Conservation (phyloP, 2,113 vertebrate species). For the Pyxicephalus adspersus region DNA sequence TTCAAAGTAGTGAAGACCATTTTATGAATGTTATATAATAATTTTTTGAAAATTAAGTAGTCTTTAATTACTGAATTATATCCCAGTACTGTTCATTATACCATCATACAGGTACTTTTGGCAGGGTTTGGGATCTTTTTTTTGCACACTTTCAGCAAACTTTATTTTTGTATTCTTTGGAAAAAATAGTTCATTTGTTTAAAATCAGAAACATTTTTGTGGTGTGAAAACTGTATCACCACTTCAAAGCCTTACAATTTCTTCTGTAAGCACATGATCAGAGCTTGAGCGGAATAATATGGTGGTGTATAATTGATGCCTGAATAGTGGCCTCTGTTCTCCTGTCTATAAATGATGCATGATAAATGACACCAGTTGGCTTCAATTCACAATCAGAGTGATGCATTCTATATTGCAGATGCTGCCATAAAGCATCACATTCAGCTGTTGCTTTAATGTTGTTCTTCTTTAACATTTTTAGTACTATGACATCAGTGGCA, state of each 20-base stretch:
- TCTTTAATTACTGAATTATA: too few species aligned
- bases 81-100: neutral
- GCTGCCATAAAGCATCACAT: neutral
- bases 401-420: neutral
- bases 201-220: conserved; percentile 19
- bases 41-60: too few species aligned
- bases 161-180: neutral
- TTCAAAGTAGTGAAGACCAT: too few species aligned
- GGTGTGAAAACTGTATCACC: conserved; percentile 34
- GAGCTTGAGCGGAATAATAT: conserved; percentile 11
- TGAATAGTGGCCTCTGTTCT: conserved; percentile 41
- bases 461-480: neutral
- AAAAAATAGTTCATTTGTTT: conserved; percentile 10
- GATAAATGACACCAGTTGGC: conserved; percentile 42
- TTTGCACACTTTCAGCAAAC: neutral
- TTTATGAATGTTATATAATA: too few species aligned
- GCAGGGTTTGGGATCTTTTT: neutral
- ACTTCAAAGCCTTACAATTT: conserved; percentile 43
- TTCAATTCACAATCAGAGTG: conserved; percentile 28
- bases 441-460: conserved; percentile 1
- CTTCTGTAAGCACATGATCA: conserved; percentile 45
- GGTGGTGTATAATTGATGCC: conserved; percentile 15
- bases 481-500: neutral
- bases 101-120: conserved; percentile 11
- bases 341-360: conserved; percentile 19